Percentiles rank a stretch among this genome's conserved stretches.
Conservation (phyloP, 1,140 invertebrate species). For the Saccostrea cuccullata region DNA sequence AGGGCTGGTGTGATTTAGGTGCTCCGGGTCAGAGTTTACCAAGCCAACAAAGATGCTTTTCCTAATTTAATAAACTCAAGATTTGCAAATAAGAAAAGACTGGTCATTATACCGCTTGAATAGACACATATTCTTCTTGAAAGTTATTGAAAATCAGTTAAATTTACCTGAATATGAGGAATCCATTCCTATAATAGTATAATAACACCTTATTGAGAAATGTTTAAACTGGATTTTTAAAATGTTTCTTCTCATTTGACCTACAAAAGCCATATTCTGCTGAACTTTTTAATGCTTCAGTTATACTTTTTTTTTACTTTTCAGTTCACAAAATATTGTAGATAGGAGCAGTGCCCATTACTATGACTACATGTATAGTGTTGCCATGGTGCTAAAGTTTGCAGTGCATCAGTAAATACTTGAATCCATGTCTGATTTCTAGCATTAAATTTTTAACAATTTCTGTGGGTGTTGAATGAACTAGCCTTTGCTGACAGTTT, state of each 20-base stretch:
- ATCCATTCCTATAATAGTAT: conserved; percentile 37
- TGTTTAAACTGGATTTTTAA: neutral
- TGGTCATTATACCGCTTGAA: neutral
- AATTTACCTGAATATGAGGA: conserved; percentile 37
- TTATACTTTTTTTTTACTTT: neutral
- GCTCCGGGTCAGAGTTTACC: neutral
- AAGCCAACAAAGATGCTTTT: conserved; percentile 17
- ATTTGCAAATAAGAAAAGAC: too few relatives aligned
- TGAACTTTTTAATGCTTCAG: neutral
- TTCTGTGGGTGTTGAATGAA: too few relatives aligned
- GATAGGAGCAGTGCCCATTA: neutral
- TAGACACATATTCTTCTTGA: neutral
- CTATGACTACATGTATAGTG: neutral
- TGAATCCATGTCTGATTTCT: conserved; percentile 3
- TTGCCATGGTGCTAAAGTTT: neutral
- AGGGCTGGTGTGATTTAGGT: neutral
- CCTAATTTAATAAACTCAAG: neutral
- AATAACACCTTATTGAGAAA: neutral
- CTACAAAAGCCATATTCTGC: neutral
- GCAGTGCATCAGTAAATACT: neutral
- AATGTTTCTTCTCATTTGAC: neutral
- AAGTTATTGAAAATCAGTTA: neutral
- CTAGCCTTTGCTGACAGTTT: too few relatives aligned
- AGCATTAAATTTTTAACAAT: too few relatives aligned
- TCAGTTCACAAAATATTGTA: too few relatives aligned